Percentiles rank a stretch among this genome's conserved stretches.
Evolutionary conservation across 2,888 invertebrate genomes (phyloP).

Genomic region (Adelphocoris suturalis): DNA sequence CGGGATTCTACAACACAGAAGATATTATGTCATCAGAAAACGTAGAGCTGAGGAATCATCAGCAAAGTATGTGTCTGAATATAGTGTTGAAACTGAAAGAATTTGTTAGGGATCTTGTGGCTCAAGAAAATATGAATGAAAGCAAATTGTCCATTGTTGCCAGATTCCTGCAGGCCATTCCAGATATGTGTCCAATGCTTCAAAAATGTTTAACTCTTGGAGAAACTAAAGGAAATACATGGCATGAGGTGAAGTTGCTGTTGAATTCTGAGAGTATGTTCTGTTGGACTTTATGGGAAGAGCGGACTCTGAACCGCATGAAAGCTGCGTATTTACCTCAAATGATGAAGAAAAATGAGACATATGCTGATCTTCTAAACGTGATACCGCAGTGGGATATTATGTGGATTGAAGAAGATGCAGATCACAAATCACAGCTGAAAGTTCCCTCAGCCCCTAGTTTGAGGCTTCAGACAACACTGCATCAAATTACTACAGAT

Average conservation of each 20-base stretch:
- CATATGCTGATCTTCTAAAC: constrained; percentile 73
- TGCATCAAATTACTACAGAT: constrained; percentile 84
- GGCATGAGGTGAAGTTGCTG: constrained; percentile 78
- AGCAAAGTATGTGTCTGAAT: constrained; percentile 73
- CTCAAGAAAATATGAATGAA: constrained; percentile 63
- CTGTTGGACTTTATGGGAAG: constrained; percentile 78
- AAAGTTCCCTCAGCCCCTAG: constrained; percentile 92
- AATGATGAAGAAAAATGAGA: constrained; percentile 65
- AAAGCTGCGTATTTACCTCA: constrained; percentile 77
- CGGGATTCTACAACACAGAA: constrained; percentile 72
- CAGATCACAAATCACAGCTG: constrained; percentile 91
- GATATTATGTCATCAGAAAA: constrained; percentile 73
- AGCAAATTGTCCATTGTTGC: constrained; percentile 78
- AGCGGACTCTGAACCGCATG: constrained; percentile 76
- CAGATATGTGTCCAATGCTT: constrained; percentile 86
- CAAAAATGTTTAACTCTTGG: constrained; percentile 84
- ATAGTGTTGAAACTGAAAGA: constrained; percentile 71
- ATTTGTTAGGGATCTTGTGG: constrained; percentile 65
- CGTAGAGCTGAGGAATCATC: constrained; percentile 79
- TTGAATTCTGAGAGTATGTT: constrained; percentile 78
- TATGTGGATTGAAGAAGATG: constrained; percentile 91
- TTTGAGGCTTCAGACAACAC: constrained; percentile 85
- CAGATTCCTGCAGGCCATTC: constrained; percentile 86
- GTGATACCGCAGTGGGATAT: constrained; percentile 86
- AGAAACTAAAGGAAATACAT: constrained; percentile 75